A percentile compares a stretch with the other conserved stretches of the same genome.
Evolutionary conservation across 2,888 invertebrate genomes (phyloP).

Genomic region (Lapara coniferarum): DNA sequence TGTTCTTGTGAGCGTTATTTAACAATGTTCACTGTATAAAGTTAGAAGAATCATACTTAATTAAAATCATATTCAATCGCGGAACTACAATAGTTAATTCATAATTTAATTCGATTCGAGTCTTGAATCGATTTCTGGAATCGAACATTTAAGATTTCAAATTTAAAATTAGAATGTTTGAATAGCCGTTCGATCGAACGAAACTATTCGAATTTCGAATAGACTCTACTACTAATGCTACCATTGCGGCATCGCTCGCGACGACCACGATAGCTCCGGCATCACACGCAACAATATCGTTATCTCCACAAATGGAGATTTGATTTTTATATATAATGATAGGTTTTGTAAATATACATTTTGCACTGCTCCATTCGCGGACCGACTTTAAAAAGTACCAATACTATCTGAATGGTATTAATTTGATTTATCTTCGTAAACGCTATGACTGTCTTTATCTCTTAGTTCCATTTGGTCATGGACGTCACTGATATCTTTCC

Average conservation of each 20-base stretch:
- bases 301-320: constrained; percentile 79
- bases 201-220: constrained; percentile 7
- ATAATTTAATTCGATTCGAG: background rate
- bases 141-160: background rate
- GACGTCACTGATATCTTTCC: no score
- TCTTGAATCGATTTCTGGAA: background rate
- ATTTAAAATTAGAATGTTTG: background rate
- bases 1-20: background rate
- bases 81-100: background rate
- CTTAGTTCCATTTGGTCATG: no score
- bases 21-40: background rate
- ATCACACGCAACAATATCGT: constrained; percentile 62
- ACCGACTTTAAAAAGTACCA: constrained; percentile 8
- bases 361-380: constrained; percentile 36
- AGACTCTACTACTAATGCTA: background rate
- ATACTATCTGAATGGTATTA: no score
- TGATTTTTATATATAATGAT: constrained; percentile 39
- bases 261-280: constrained; percentile 40
- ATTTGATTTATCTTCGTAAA: no score
- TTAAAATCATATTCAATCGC: background rate
- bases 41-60: background rate
- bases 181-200: background rate
- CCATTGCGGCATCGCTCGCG: background rate
- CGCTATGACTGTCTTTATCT: no score
- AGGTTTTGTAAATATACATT: constrained; percentile 45